phyloP scores from a whole-genome alignment of 2,113 vertebrate genomes.

The Brienomyrus brachyistius region DNA sequence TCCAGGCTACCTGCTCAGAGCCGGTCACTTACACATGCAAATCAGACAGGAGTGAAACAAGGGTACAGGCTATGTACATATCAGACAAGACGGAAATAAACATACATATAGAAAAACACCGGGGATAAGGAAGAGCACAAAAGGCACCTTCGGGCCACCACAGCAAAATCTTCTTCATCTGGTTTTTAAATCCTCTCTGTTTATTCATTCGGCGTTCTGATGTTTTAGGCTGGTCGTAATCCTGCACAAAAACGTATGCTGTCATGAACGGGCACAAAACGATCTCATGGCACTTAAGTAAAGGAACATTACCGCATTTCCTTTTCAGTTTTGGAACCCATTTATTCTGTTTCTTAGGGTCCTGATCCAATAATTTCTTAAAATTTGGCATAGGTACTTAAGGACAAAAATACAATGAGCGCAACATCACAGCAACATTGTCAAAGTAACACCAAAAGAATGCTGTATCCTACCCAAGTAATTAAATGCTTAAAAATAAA shows the following conservation, averaged over 20 bases:
- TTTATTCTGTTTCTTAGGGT: not conserved
- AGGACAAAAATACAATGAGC: not conserved
- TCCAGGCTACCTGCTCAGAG: not conserved
- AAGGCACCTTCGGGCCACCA: not conserved
- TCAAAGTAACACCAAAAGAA: conserved; percentile 2
- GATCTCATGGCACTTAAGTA: not conserved
- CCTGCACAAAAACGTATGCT: not conserved
- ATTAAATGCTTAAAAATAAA: not conserved
- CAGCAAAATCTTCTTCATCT: not conserved
- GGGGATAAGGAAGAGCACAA: not conserved
- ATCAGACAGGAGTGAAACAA: not conserved
- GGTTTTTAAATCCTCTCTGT: not conserved
- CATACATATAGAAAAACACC: not conserved
- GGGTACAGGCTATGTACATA: not conserved
- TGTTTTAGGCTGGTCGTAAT: not conserved
- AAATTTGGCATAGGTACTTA: not conserved
- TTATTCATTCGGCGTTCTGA: not conserved
- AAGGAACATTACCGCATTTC: not conserved
- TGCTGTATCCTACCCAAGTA: not conserved
- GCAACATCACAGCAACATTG: not conserved
- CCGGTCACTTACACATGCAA: not conserved
- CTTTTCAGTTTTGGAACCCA: not conserved
- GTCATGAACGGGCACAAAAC: not conserved
- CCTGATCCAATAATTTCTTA: not conserved
- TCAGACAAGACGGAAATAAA: conserved; percentile 6